Evolutionary conservation across 2,113 vertebrate genomes (phyloP), one percentile per base, ranked within the genome.

Genomic region (Heterocephalus glaber): DNA sequence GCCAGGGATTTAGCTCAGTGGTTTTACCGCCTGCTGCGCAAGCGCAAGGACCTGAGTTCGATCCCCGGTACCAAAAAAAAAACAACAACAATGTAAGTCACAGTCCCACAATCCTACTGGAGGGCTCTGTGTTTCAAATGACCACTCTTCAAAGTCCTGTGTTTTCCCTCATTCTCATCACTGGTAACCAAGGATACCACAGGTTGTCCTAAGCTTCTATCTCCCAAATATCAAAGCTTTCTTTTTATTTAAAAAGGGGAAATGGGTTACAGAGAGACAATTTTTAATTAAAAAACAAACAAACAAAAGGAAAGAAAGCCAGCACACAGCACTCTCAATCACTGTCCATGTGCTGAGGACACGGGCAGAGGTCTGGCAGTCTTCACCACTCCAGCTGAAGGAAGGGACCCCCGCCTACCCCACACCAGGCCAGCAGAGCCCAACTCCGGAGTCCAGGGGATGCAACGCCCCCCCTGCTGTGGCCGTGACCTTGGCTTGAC

Each of bases 191-290:
- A 89, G 54, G 63, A 65, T 8, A 80, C 28, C 52, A 77, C 30
- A 86, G 56, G 35, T 22, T 92, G 74, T 68, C 28, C 80, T 85
- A 74, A n/a, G 26, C 74, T 74, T 79, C 58, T 77, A 19, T 12
- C 56, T 93, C 70, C n/a, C 35, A 86, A 94, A 87, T 16, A 88
- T 44, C 35, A 90, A 87, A 88, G 17, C 68, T 92, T 92, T 54
- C 56, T 80, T 80, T 90, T 54, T 92, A 47, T 88, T 92, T 90
- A 86, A 82, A 95, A 90, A 41, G 20, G 20, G 28, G 16, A 19
- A 58, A n/a, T 58, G 77, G 52, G 38, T 41, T 61, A 56, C 61
- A 95, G 30, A 91, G 49, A 90, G 56, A 93, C 44, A 58, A 70
- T 20, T 72, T 90, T 83, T 93, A 70, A 58, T 81, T 66, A 22